Evolutionary conservation across 2,888 invertebrate species (phyloP).

Genomic region (Phania funesta): DNA sequence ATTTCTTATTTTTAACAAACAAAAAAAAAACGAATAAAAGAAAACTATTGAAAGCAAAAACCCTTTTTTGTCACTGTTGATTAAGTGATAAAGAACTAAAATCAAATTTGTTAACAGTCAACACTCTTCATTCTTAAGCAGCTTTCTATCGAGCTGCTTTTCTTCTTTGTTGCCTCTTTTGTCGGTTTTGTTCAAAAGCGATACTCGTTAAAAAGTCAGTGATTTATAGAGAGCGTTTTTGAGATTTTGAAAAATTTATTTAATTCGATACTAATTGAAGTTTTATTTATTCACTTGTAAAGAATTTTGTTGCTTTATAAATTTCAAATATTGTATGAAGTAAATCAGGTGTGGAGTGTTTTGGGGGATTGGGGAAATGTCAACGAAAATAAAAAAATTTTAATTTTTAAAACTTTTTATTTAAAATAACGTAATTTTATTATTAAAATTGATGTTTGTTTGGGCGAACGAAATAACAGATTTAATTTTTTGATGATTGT

Average conservation of each 20-base stretch:
- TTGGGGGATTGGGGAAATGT: no score
- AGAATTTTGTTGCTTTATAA: neutral
- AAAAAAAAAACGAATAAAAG: neutral
- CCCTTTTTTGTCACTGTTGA: conserved; percentile 22
- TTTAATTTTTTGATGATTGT: no score
- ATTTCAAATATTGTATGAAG: neutral
- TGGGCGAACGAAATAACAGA: no score
- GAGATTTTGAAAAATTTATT: conserved; percentile 30
- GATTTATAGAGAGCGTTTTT: conserved; percentile 46
- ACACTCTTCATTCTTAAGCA: conserved; percentile 2
- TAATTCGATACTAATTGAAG: conserved; percentile 31
- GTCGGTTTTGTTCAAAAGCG: conserved; percentile 29
- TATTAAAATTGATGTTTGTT: no score
- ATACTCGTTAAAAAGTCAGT: conserved; percentile 28
- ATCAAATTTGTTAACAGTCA: conserved; percentile 64
- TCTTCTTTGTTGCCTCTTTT: conserved; percentile 32
- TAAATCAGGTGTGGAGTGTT: neutral
- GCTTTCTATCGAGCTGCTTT: conserved; percentile 15
- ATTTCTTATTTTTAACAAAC: neutral
- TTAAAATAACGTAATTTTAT: no score
- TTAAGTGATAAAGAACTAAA: conserved; percentile 54
- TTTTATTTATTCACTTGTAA: conserved; percentile 2
- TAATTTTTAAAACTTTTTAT: no score
- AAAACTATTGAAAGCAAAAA: neutral
- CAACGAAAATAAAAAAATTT: no score